Evolutionary conservation across 2,113 vertebrate genomes (phyloP), one percentile per base, ranked within the genome.

Genomic region (Redunca redunca): DNA sequence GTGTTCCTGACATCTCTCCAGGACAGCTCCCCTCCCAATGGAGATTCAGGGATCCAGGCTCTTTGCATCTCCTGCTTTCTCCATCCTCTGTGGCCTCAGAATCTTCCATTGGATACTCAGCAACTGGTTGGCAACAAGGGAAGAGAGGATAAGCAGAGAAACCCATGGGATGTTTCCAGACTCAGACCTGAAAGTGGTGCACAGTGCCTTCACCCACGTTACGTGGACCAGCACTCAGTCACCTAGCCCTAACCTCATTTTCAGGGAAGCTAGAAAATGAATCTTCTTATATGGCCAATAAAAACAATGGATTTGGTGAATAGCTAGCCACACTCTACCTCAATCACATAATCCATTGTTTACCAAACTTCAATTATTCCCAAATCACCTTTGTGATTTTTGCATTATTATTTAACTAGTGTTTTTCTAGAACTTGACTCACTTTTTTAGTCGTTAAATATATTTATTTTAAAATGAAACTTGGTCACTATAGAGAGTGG

Each of bases 401-500:
- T 92, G 40, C 48, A 80, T 92, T 78, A 92, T 82, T 91, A 92
- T 74, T 95, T 95, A 84, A 91, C 67, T 71, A 87, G n/a, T 33
- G 25, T 67, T 81, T 92, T 97, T 80, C 55, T 55, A 67, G 26
- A 92, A 50, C 2, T 89, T 25, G 78, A 84, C 19, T 95, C 23
- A 40, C 58, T 82, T 43, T 91, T 74, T 64, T n/a, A 50, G 60
- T 81, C 78, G 40, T 67, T 67, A 86, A 80, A 71, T 89, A 55
- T 16, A 62, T n/a, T 91, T 67, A 74, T 58, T 92, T 89, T 52
- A 50, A 71, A 85, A 92, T 19, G 50, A 89, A 64, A 58, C 11
- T 62, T 84, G 33, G 77, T 97, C 57, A 89, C 33, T 92, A 64
- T 23, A 85, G 21, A 85, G n/a, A 85, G 12, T 78, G 19, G 7